phyloP scores from a whole-genome alignment of 1,140 invertebrate genomes.

The Apocrypta bakeri region DNA sequence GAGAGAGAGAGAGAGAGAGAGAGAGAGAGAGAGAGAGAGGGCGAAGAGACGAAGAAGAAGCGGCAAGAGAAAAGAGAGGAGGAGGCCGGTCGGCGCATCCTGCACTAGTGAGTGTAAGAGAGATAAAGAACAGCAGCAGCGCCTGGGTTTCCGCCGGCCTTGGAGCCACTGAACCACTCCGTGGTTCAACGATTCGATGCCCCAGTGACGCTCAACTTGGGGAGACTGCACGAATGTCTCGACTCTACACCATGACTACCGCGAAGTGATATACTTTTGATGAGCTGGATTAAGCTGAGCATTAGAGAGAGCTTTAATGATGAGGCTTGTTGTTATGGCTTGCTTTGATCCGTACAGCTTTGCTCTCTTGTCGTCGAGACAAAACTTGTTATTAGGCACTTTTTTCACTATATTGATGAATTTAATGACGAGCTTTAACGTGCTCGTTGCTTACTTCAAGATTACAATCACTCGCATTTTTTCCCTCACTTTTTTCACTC shows the following conservation, averaged over 20 bases:
- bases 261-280: neutral
- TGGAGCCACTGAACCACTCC: conserved; percentile 76
- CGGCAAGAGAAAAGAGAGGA: neutral
- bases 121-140: conserved; percentile 55
- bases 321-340: neutral
- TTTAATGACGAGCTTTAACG: neutral
- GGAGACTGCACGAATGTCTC: conserved; percentile 30
- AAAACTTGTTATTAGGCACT: neutral
- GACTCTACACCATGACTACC: no score
- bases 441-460: neutral
- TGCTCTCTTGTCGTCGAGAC: neutral
- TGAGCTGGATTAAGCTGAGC: neutral
- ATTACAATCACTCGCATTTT: neutral
- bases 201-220: conserved; percentile 69
- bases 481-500: neutral
- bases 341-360: neutral
- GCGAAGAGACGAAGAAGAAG: neutral
- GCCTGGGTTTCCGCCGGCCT: conserved; percentile 74
- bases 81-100: conserved; percentile 55
- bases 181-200: conserved; percentile 75
- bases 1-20: neutral
- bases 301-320: neutral
- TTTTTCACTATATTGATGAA: neutral
- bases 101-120: conserved; percentile 42
- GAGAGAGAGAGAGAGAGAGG: neutral